Evolutionary conservation across 2,113 vertebrate genomes (phyloP).

Genomic region (Etia nguti): DNA sequence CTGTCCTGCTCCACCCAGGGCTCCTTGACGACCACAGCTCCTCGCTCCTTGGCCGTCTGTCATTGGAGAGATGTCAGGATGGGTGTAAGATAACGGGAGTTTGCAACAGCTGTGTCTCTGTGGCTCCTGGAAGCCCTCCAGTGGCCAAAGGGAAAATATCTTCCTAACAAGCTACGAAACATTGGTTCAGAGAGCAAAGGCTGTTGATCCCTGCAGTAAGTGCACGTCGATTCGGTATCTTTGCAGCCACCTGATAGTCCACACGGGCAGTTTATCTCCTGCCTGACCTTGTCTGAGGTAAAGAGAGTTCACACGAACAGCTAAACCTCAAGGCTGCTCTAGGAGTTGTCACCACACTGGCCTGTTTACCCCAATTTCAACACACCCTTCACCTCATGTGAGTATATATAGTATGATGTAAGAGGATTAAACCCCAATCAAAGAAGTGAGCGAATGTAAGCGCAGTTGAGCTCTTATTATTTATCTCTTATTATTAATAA

Average conservation of each 20-base stretch:
- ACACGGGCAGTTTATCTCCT: not conserved
- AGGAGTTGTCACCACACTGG: not conserved
- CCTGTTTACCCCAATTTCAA: conserved; percentile 21
- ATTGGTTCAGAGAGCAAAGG: not conserved
- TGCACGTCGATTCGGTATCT: not conserved
- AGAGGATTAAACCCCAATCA: not conserved
- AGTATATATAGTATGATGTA: not conserved
- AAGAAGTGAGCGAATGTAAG: not conserved
- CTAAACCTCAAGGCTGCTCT: not conserved
- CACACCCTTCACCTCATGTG: not conserved
- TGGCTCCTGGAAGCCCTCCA: conserved; percentile 22
- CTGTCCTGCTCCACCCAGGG: conserved; percentile 80
- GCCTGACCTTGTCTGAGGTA: conserved; percentile 18
- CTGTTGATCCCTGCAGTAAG: not conserved
- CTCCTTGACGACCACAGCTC: conserved; percentile 71
- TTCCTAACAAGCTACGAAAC: not conserved
- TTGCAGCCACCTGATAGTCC: not conserved
- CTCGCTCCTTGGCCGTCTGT: conserved; percentile 73
- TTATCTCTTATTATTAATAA: not conserved
- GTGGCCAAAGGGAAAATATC: conserved; percentile 10
- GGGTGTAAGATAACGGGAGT: not conserved
- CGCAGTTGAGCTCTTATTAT: not conserved
- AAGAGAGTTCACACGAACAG: conserved; percentile 1
- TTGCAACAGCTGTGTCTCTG: not conserved
- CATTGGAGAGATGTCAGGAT: not conserved